phyloP scores from a whole-genome alignment of 2,113 vertebrate species.

The Melanerpes formicivorus region DNA sequence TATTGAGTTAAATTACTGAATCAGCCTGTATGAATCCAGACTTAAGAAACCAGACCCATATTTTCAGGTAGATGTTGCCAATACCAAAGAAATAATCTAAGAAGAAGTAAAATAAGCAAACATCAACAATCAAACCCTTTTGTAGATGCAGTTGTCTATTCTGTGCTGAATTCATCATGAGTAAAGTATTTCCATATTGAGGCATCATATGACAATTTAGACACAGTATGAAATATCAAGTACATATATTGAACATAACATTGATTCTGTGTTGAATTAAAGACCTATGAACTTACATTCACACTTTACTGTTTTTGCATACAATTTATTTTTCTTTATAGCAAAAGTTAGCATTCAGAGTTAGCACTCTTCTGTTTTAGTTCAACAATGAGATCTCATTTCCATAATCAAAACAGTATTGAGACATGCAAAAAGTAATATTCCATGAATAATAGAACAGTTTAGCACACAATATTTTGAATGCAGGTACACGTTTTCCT shows the following conservation, averaged over 20 bases:
- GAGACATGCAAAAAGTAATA: background rate
- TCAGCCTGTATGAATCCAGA: background rate
- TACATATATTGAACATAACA: background rate
- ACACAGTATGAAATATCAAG: background rate
- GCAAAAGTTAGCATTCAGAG: background rate
- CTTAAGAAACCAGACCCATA: background rate
- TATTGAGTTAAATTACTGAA: background rate
- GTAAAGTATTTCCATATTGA: background rate
- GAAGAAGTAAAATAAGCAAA: background rate
- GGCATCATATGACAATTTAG: background rate
- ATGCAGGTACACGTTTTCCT: background rate
- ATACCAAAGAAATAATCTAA: background rate
- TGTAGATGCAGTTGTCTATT: background rate
- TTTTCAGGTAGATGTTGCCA: background rate
- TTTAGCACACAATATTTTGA: background rate
- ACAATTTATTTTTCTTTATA: background rate
- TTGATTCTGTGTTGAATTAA: background rate
- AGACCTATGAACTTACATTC: background rate
- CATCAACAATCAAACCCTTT: background rate
- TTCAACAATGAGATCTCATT: background rate
- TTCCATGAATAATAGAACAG: background rate
- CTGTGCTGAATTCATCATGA: background rate
- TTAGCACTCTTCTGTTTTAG: background rate
- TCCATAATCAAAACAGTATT: background rate
- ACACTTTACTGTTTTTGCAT: background rate